Conservation (phyloP, 2,113 vertebrate species). For the Rhinopomastus cyanomelas region DNA sequence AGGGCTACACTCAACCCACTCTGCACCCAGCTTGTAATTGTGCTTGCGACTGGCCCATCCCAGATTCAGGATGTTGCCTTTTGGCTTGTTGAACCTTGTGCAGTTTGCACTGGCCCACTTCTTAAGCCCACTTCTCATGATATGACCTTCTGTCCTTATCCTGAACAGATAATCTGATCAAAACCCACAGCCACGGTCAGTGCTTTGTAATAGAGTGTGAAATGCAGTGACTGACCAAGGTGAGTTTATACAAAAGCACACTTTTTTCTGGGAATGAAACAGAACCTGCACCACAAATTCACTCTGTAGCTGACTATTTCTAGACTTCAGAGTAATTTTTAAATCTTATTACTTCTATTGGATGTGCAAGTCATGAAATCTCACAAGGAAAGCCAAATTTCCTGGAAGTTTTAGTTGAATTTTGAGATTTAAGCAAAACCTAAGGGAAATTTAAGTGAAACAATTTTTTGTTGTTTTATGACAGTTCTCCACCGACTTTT, state of each 20-base stretch:
- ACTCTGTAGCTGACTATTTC: not conserved
- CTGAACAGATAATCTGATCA: too few relatives aligned
- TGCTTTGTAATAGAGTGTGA: not conserved
- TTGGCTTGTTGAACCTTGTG: too few relatives aligned
- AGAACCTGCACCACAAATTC: not conserved
- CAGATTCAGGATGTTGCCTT: too few relatives aligned
- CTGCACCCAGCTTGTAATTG: too few relatives aligned
- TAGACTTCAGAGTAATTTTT: not conserved
- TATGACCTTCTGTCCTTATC: too few relatives aligned
- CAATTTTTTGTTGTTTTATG: not conserved
- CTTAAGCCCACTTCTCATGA: too few relatives aligned
- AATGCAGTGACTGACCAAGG: not conserved
- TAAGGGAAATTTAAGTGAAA: too few relatives aligned
- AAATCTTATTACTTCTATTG: not conserved
- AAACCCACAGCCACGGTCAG: not conserved
- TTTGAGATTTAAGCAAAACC: not conserved
- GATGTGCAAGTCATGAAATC: not conserved
- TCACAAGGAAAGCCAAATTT: not conserved
- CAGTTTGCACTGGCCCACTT: too few relatives aligned
- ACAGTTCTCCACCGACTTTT: not conserved
- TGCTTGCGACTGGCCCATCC: too few relatives aligned
- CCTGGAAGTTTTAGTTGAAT: not conserved
- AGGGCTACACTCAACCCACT: too few relatives aligned
- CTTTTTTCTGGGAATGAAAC: not conserved
- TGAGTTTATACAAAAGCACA: not conserved